A percentile compares a stretch with the other conserved stretches of the same genome.
These are phyloP conservation scores for Cheilinus undulatus DNA, from an alignment of 2,113 vertebrate genomes.

Conservation along the genomic window DNA sequence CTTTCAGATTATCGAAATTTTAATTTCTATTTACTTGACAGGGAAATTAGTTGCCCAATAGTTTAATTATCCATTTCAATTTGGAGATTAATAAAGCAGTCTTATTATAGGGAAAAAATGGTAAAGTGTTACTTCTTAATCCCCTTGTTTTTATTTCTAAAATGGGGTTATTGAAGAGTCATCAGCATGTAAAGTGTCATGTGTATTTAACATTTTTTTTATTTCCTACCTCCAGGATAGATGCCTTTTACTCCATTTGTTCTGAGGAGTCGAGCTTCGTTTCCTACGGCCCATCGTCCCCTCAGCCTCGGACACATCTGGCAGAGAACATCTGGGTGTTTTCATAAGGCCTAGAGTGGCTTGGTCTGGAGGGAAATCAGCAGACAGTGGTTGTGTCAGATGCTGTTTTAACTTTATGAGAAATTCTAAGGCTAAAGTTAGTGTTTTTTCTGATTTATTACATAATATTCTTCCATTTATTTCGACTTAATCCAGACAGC, in stretches of 20 bases:
- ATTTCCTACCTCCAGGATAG: constrained; percentile 93
- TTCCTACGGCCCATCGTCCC: constrained; percentile 76
- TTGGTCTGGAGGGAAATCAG: constrained; percentile 82
- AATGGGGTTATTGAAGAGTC: neutral
- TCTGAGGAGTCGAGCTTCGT: constrained; percentile 76
- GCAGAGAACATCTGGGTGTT: constrained; percentile 95
- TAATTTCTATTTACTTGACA: too few species aligned
- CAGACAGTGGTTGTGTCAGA: neutral
- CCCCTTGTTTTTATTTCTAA: too few species aligned
- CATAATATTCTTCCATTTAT: neutral
- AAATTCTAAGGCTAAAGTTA: neutral
- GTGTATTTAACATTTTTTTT: neutral
- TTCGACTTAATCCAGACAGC: neutral
- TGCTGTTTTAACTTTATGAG: neutral
- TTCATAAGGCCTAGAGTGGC: constrained; percentile 93
- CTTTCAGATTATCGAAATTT: too few species aligned
- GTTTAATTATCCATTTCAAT: too few species aligned
- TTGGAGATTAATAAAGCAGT: too few species aligned
- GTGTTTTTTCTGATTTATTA: neutral
- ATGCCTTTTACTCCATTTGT: constrained; percentile 94
- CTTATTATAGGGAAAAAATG: too few species aligned
- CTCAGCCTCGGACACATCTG: constrained; percentile 81
- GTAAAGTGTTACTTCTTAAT: neutral
- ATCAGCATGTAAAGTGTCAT: neutral
- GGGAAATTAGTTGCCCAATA: too few species aligned